A percentile compares a stretch with the other conserved stretches of the same genome.
Conservation (phyloP, 2,888 invertebrate genomes). For the Cryptocephalus primarius region DNA sequence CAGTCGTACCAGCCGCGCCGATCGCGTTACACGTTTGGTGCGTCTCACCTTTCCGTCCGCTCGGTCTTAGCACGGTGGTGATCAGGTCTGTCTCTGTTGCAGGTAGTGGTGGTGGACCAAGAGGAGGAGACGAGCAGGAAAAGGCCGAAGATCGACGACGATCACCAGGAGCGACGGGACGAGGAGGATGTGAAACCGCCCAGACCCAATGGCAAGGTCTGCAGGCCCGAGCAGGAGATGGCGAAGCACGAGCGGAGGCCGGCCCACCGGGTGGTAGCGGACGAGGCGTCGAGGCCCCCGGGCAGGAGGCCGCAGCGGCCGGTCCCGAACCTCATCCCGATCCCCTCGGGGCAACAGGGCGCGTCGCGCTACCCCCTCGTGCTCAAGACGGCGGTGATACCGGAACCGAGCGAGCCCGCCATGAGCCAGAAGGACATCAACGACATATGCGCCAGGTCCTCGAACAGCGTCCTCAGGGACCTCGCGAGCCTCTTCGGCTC, state of each 20-base stretch:
- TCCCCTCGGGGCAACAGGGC: slow-evolving; percentile 26
- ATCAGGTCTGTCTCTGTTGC: slow-evolving; percentile 26
- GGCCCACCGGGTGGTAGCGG: slow-evolving; percentile 36
- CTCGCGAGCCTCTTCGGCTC: slow-evolving; percentile 41
- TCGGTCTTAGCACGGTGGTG: too few relatives aligned
- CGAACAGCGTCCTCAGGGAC: slow-evolving; percentile 43
- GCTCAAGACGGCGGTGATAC: slow-evolving; percentile 12
- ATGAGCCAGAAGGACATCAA: slow-evolving; percentile 39
- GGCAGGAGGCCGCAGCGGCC: slow-evolving; percentile 47
- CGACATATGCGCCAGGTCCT: slow-evolving; percentile 38
- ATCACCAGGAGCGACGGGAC: too few relatives aligned
- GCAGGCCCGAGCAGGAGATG: slow-evolving; percentile 37
- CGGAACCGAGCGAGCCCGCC: slow-evolving; percentile 24
- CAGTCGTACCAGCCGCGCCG: too few relatives aligned
- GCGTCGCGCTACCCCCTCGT: too few relatives aligned
- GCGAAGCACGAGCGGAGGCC: slow-evolving; percentile 39
- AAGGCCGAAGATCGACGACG: too few relatives aligned
- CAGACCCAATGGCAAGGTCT: too few relatives aligned
- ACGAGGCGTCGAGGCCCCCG: slow-evolving; percentile 14
- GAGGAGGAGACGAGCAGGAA: too few relatives aligned
- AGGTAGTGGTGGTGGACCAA: slow-evolving; percentile 7
- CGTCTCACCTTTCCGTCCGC: too few relatives aligned
- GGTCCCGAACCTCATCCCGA: slow-evolving; percentile 66
- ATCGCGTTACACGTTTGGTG: too few relatives aligned
- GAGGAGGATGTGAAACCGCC: too few relatives aligned